These are phyloP conservation scores for Caprella mutica DNA, from an alignment of 2,888 invertebrate genomes.

Conservation along the genomic window DNA sequence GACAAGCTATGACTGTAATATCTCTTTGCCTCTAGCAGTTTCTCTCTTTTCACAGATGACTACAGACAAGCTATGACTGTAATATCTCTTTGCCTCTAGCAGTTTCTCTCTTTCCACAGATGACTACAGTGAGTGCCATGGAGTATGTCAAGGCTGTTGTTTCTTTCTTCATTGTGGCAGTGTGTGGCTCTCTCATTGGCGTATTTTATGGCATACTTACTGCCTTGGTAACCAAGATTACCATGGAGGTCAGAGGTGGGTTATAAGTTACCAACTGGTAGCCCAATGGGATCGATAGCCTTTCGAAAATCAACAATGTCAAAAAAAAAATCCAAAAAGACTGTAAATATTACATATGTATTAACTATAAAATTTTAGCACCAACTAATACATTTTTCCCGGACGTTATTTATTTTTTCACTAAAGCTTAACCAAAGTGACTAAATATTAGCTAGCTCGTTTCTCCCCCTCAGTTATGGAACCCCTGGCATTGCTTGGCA, in stretches of 20 bases:
- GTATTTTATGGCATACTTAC: slow-evolving; percentile 44
- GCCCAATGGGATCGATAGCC: no score
- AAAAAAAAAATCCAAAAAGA: background rate
- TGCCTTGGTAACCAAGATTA: slow-evolving; percentile 40
- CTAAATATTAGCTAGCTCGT: no score
- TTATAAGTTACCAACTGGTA: background rate
- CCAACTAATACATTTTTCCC: no score
- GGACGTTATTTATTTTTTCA: no score
- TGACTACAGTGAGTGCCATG: slow-evolving; percentile 33
- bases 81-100: no score
- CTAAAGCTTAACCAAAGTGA: no score
- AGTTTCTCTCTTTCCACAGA: slow-evolving; percentile 41
- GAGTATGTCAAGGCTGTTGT: slow-evolving; percentile 37
- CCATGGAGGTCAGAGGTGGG: slow-evolving; percentile 39
- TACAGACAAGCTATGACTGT: no score
- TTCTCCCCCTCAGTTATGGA: slow-evolving; percentile 50
- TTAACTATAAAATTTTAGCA: background rate
- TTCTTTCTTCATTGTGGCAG: slow-evolving; percentile 45
- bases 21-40: no score
- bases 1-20: no score
- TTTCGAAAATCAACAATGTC: background rate
- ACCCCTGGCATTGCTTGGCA: slow-evolving; percentile 45
- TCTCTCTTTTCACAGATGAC: no score
- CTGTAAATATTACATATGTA: background rate
- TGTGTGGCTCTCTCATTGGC: slow-evolving; percentile 46